phyloP scores from a whole-genome alignment of 2,888 invertebrate genomes.

The Dynastes grantii region DNA sequence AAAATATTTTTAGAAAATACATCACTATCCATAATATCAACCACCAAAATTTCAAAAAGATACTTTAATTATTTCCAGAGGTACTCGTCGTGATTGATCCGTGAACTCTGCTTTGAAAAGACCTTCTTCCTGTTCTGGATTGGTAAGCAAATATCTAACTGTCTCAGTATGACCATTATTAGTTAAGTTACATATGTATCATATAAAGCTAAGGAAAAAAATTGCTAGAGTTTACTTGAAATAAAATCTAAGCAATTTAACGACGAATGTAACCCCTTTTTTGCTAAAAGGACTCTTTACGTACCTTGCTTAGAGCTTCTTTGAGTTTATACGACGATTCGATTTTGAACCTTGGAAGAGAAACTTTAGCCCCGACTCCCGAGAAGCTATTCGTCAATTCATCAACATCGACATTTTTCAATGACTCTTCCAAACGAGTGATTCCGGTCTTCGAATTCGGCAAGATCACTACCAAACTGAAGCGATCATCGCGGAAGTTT shows the following conservation, averaged over 20 bases:
- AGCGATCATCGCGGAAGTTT: slow-evolving; percentile 78
- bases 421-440: slow-evolving; percentile 63
- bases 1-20: no score
- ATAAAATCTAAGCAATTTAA: no score
- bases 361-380: slow-evolving; percentile 73
- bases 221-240: no score
- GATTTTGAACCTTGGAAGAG: slow-evolving; percentile 86
- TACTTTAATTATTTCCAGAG: no score
- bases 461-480: slow-evolving; percentile 84
- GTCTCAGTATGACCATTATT: no score
- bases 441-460: slow-evolving; percentile 81
- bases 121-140: no score
- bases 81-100: no score
- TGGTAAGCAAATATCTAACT: no score
- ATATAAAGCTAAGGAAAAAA: no score
- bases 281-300: slow-evolving; percentile 65
- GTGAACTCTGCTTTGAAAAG: no score
- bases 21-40: no score
- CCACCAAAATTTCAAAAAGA: no score
- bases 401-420: slow-evolving; percentile 69
- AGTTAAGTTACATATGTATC: rapidly evolving
- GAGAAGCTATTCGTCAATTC: neutral
- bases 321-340: slow-evolving; percentile 80
- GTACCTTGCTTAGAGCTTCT: slow-evolving; percentile 77
- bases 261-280: neutral